Base-by-base conservation (phyloP, 2,113 vertebrate species). In the Clarias magur region DNA sequence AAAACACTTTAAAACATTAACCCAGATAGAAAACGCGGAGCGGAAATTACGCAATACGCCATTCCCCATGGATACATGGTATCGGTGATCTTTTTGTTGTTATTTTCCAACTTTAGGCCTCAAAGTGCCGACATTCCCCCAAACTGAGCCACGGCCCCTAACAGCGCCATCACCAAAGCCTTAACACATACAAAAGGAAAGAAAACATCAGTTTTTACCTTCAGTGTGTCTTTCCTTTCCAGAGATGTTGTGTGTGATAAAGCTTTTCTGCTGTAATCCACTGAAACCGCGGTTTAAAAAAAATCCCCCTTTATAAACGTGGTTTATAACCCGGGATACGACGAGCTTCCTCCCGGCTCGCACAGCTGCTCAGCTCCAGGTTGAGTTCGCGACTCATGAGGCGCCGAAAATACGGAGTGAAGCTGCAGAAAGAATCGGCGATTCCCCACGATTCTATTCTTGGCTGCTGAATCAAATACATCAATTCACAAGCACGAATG, bases 21-120 rank as follows among this genome's bases (percentile, higher is more conserved):
- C 2, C 56, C 6, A 59, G 56, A 80, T 81, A 59, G 17, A 80
- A 80, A 60, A 80, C 23, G 79, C 9, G 1, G 19, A 13, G 57
- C 79, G 79, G 79, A 81, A 81, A 62, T 81, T 0, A 25, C 59
- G 79, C 62, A 57, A 81, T 10, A 21, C 9, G 1, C 56, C 9
- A 65, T 78, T 87, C 86, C 60, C 83, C 65, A 13, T 23, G 72
- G 60, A 80, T 57, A 42, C 56, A 83, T 1, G 80, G 80, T 72
- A 63, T 56, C 83, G 16, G 78, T 53, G 53, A 19, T 42, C 16
- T 73, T 57, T 56, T 19, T 81, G 75, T 72, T 56, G 84, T 81
- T 42, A 60, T 25, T 62, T 3, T 62, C 25, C 30, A 54, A 23
- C 59, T 17, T 53, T 42, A 80, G 88, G 85, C 88, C 88, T 84